Evolutionary conservation across 2,888 invertebrate genomes (phyloP).

Genomic region (Caenorhabditis angaria): DNA sequence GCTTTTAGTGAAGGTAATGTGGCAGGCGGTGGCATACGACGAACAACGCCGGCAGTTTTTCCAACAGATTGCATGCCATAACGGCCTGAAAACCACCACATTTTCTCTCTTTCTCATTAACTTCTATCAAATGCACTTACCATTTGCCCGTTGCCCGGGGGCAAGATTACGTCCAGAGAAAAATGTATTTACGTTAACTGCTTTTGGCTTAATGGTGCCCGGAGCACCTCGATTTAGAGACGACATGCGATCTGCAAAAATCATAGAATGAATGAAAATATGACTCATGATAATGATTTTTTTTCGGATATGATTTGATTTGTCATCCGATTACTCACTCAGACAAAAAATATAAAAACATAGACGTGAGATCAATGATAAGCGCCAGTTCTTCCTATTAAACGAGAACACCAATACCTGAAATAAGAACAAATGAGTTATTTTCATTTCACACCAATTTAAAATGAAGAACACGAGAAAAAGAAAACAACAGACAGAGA

Average conservation of each 20-base stretch:
- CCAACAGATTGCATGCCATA: constrained; percentile 97
- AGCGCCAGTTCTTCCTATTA: constrained; percentile 39
- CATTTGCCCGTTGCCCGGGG: constrained; percentile 53
- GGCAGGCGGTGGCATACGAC: constrained; percentile 90
- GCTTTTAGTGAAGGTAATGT: constrained; percentile 98
- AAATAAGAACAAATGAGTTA: background rate
- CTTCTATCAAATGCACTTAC: constrained; percentile 32
- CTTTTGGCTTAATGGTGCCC: constrained; percentile 65
- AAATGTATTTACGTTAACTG: constrained; percentile 68
- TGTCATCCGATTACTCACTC: constrained; percentile 25
- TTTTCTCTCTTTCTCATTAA: background rate
- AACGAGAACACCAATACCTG: constrained; percentile 6
- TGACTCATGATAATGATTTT: background rate
- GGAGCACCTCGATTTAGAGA: constrained; percentile 63
- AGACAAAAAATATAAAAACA: constrained; percentile 42
- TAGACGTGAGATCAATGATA: constrained; percentile 37
- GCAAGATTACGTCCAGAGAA: constrained; percentile 65
- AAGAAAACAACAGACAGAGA: background rate
- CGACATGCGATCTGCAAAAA: constrained; percentile 56
- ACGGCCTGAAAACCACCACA: constrained; percentile 78
- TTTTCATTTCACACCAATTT: background rate
- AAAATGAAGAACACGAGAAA: background rate
- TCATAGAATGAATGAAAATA: background rate
- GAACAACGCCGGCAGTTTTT: constrained; percentile 91
- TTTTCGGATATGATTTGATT: background rate